Percentiles rank a stretch among this genome's conserved stretches.
Evolutionary conservation across 1,140 invertebrate species (phyloP).

Genomic region (Euwallacea similis): DNA sequence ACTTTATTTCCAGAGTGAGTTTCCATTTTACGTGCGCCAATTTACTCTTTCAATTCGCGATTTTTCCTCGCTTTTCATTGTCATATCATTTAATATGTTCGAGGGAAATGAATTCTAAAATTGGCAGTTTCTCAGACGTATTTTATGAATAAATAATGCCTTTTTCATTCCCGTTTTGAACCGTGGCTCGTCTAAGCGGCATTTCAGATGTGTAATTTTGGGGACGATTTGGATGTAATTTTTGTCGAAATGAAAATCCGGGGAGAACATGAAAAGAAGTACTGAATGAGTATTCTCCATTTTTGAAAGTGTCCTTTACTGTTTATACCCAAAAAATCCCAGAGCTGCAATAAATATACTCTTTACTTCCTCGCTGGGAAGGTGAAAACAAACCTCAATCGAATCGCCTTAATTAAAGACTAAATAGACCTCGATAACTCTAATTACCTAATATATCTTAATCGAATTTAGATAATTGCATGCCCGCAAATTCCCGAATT

Average conservation of each 20-base stretch:
- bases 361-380: no score
- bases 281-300: no score
- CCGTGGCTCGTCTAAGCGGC: neutral
- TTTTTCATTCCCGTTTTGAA: constrained; percentile 7
- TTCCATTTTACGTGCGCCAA: constrained; percentile 18
- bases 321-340: no score
- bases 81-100: constrained; percentile 26
- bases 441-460: constrained; percentile 5
- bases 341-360: no score
- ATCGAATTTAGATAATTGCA: constrained; percentile 6
- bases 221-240: neutral
- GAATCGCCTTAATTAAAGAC: neutral
- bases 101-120: constrained; percentile 22
- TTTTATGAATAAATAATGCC: constrained; percentile 12
- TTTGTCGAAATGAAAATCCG: no score
- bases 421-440: neutral
- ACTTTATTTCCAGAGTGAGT: constrained; percentile 34
- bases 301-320: no score
- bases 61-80: constrained; percentile 25
- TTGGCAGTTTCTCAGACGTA: constrained; percentile 12
- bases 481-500: neutral
- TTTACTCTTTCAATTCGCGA: constrained; percentile 23
- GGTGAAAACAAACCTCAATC: no score
- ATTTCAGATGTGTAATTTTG: neutral
- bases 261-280: no score